Conservation (phyloP, 1,140 invertebrate species). For the Drosophila tropicalis region DNA sequence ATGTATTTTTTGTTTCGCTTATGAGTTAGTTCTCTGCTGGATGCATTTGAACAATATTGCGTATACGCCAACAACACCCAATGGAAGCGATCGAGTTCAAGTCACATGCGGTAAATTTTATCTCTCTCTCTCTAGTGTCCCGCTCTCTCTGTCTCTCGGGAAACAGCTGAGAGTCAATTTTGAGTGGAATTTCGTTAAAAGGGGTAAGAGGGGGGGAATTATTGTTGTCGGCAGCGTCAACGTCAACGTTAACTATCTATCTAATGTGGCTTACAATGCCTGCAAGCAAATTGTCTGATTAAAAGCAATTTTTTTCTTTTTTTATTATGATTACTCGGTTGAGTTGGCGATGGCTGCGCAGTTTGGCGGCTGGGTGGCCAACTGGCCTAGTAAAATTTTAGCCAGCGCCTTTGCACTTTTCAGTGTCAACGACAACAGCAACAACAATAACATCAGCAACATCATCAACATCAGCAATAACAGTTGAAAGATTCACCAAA, state of each 20-base stretch:
- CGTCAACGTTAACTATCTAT: conserved; percentile 36
- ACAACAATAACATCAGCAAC: conserved; percentile 12
- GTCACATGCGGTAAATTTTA: conserved; percentile 60
- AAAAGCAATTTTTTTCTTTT: conserved; percentile 41
- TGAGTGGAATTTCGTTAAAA: conserved; percentile 11
- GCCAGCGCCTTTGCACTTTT: conserved; percentile 64
- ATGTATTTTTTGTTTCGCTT: neutral
- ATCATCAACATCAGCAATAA: conserved; percentile 7
- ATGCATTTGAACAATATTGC: conserved; percentile 44
- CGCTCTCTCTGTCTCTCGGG: conserved; percentile 18
- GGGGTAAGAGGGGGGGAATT: neutral
- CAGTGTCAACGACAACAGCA: conserved; percentile 64
- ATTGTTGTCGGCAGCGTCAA: conserved; percentile 15
- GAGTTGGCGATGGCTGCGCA: conserved; percentile 37
- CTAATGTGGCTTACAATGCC: conserved; percentile 46
- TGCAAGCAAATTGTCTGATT: conserved; percentile 78
- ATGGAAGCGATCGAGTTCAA: conserved; percentile 23
- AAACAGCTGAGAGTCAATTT: conserved; percentile 58
- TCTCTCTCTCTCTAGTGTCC: conserved; percentile 20
- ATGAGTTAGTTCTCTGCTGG: neutral
- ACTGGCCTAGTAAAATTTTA: conserved; percentile 61
- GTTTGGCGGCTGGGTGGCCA: conserved; percentile 47
- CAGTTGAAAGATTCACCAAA: conserved; percentile 16
- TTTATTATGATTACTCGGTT: conserved; percentile 55
- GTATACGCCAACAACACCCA: conserved; percentile 62